Base-by-base conservation (phyloP, 2,113 vertebrate genomes). In the Callithrix jacchus region DNA sequence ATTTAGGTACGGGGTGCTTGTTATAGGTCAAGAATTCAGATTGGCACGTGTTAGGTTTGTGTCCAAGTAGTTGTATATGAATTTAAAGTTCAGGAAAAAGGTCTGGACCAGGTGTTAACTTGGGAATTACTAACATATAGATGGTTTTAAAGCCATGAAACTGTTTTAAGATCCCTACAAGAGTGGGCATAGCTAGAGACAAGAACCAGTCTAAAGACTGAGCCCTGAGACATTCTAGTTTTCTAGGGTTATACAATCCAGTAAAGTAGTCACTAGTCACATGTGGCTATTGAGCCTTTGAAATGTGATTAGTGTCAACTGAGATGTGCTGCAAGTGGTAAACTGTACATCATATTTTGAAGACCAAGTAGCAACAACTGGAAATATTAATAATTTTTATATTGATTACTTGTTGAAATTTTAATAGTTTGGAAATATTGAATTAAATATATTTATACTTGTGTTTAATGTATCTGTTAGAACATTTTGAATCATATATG, bases 391-490 rank as follows among this genome's bases (percentile, higher is more conserved):
- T 73, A 85, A 54, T 81, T 89, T 54, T 70, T 88, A 61, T 52
- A 52, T 58, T 76, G 56, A 81, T 91, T 68, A 58, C 6, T 45
- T 90, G 82, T 93, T 84, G 56, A 83, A 85, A 79, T 89, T 85
- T 47, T 73, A 87, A 47, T 40, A 61, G 83, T 77, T 84, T 40
- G 5, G 70, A 45, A 70, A 37, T 92, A 82, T 37, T 89, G 6
- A 94, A 49, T 86, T 92, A 85, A 88, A 40, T 87, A 56, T 52
- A 79, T 88, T 77, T 68, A 40, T 52, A 70, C 42, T 93, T 86
- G 12, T 61, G 86, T 85, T 89, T 89, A 88, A 58, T 91, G 58
- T 66, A 68, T 54, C 35, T 91, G 8, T 86, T 95, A 87, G 47
- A 93, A 93, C 84, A 58, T 23, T 91, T 68, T 5, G 47, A 85